These are phyloP conservation scores for Daphoenositta chrysoptera DNA, from an alignment of 2,113 vertebrate genomes.

Conservation along the genomic window DNA sequence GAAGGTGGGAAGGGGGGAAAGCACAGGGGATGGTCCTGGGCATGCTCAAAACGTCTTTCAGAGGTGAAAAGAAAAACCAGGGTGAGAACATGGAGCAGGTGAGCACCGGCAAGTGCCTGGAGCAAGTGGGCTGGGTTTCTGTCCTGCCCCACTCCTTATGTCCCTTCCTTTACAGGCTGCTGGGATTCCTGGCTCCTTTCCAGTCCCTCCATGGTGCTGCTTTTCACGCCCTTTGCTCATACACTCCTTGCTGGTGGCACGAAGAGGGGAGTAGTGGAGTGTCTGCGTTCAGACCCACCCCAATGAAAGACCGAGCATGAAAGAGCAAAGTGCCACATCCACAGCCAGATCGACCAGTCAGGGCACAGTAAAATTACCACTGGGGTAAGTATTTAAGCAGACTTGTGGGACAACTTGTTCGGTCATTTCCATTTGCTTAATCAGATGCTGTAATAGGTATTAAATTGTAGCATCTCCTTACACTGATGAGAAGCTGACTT, in stretches of 20 bases:
- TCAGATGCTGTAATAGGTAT: neutral
- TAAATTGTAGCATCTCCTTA: neutral
- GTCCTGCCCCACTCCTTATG: neutral
- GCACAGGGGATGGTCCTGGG: neutral
- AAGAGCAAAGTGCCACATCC: neutral
- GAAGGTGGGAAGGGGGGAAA: neutral
- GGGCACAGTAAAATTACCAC: neutral
- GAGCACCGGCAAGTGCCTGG: no score
- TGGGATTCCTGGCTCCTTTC: neutral
- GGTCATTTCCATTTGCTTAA: constrained; percentile 40
- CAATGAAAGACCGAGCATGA: neutral
- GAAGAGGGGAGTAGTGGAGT: neutral
- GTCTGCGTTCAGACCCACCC: neutral
- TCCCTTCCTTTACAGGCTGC: neutral
- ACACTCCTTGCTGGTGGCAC: neutral
- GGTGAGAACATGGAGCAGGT: accelerated
- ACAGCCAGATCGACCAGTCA: neutral
- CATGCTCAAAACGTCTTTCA: neutral
- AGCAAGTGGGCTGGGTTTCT: neutral
- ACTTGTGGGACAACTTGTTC: constrained; percentile 13
- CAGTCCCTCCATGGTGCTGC: neutral
- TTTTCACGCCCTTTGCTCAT: neutral
- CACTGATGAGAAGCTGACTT: neutral
- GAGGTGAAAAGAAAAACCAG: neutral
- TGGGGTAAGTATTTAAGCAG: neutral